Evolutionary conservation across 2,888 invertebrate species (phyloP).

Genomic region (Drosophila kambysellisi): DNA sequence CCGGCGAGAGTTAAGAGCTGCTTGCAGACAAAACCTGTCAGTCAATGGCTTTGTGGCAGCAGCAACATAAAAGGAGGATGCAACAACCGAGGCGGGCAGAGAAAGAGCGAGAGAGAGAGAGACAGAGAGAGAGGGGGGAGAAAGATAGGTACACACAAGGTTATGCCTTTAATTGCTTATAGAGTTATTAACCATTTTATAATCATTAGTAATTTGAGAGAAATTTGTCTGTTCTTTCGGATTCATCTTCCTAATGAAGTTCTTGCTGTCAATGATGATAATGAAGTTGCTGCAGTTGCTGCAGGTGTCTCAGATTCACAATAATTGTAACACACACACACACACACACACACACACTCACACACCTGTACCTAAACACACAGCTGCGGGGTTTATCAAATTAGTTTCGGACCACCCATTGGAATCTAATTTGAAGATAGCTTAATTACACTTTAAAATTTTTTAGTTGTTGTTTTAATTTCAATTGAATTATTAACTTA

Average conservation of each 20-base stretch:
- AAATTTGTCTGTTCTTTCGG: conserved; percentile 30
- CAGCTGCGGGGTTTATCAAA: neutral
- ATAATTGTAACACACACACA: conserved; percentile 11
- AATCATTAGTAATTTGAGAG: conserved; percentile 64
- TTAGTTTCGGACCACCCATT: conserved; percentile 14
- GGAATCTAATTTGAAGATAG: neutral
- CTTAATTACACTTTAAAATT: conserved; percentile 6
- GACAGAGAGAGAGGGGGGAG: neutral
- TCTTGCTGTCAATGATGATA: neutral
- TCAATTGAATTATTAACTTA: neutral
- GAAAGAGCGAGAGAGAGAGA: neutral
- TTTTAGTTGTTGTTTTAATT: neutral
- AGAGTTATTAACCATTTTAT: conserved; percentile 69
- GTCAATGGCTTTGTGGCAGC: conserved; percentile 52
- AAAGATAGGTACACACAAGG: conserved; percentile 2
- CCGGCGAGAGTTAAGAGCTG: conserved; percentile 33
- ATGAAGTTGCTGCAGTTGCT: conserved; percentile 8
- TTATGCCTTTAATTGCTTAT: conserved; percentile 65
- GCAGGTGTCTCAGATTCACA: conserved; percentile 4
- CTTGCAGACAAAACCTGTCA: conserved; percentile 64
- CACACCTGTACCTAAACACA: neutral
- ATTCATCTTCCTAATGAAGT: neutral
- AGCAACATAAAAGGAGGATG: conserved; percentile 10
- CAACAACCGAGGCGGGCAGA: neutral
- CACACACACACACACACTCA: conserved; percentile 8